A percentile compares a stretch with the other conserved stretches of the same genome.
Evolutionary conservation across 2,888 invertebrate genomes (phyloP).

Genomic region (Lamellibrachia satsuma): DNA sequence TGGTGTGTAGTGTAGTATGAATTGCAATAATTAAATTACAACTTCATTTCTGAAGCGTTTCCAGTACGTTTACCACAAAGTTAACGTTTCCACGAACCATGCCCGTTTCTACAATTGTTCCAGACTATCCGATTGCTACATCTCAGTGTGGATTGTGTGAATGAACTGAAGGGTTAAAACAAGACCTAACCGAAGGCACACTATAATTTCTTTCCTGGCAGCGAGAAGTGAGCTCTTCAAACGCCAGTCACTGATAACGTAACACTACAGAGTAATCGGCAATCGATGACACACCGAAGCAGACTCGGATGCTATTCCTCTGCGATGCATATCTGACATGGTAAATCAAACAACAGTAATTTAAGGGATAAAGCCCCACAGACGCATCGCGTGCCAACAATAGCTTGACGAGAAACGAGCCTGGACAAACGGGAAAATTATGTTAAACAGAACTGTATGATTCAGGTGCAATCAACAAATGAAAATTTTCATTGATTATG

Average conservation of each 20-base stretch:
- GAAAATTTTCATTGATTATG: neutral
- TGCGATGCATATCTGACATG: neutral
- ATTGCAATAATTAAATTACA: slow-evolving; percentile 17
- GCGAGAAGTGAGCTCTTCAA: neutral
- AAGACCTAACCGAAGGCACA: neutral
- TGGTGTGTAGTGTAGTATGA: neutral
- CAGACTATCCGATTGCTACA: neutral
- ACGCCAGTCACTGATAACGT: neutral
- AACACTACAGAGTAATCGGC: neutral
- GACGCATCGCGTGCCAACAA: neutral
- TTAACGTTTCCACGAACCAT: neutral
- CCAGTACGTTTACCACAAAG: neutral
- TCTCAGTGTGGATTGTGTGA: neutral
- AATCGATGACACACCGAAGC: neutral
- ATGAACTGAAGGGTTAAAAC: neutral
- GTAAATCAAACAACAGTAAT: neutral
- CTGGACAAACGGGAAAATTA: neutral
- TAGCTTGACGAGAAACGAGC: neutral
- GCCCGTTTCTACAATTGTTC: too few relatives aligned
- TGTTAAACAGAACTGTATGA: neutral
- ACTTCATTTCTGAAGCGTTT: neutral
- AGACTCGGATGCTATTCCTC: neutral
- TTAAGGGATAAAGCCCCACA: neutral
- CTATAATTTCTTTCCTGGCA: neutral
- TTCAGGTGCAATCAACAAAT: neutral